Conservation (phyloP, 2,888 invertebrate genomes). For the Drosophila heteroneura region DNA sequence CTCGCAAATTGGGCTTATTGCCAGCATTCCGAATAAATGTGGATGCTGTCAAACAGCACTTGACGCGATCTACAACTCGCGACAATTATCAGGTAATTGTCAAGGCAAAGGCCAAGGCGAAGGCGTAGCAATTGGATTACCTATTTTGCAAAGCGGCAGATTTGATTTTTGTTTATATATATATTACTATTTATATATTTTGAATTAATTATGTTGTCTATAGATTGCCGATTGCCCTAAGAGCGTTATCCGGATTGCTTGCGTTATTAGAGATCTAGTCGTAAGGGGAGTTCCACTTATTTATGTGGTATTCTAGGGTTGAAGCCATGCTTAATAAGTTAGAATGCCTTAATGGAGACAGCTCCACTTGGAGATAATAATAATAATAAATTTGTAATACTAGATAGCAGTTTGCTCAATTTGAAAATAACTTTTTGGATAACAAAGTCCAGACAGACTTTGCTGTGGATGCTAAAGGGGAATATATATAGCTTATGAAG, state of each 20-base stretch:
- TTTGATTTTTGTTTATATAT: not conserved
- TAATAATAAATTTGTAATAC: no score
- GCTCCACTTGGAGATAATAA: no score
- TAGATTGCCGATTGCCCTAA: not conserved
- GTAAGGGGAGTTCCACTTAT: not conserved
- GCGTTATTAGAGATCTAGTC: not conserved
- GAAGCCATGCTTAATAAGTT: not conserved
- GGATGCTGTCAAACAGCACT: constrained; percentile 53
- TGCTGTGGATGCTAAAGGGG: no score
- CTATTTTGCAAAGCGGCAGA: not conserved
- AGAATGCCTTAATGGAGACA: not conserved
- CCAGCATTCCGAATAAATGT: constrained; percentile 26
- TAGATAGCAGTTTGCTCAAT: no score
- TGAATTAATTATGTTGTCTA: not conserved
- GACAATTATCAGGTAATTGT: constrained; percentile 39
- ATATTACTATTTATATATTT: not conserved
- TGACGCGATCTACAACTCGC: constrained; percentile 33
- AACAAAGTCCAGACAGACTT: no score
- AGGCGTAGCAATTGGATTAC: constrained; percentile 56
- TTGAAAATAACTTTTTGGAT: no score
- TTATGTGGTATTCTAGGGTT: not conserved
- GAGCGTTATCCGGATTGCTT: not conserved
- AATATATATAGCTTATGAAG: no score
- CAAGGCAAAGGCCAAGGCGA: not conserved
- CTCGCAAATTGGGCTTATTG: constrained; percentile 9